Conservation (phyloP, 1,140 invertebrate species). For the Carposina sasakii region DNA sequence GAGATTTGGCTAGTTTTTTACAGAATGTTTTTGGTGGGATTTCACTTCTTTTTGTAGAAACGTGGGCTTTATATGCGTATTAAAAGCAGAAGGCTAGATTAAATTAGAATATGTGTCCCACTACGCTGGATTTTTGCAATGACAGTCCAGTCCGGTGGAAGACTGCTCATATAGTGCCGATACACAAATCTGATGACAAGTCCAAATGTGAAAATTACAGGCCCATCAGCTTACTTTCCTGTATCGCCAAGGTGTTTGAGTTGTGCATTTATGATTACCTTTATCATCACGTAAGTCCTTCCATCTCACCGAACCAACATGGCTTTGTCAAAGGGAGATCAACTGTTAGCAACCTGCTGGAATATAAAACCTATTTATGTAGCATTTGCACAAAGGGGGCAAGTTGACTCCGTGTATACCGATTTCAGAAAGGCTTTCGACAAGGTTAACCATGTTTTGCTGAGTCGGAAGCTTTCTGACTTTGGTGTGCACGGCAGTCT, state of each 20-base stretch:
- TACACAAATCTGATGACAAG: background rate
- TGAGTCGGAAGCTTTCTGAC: too few relatives aligned
- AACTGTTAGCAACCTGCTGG: background rate
- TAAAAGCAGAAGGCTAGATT: too few relatives aligned
- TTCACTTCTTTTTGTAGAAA: too few relatives aligned
- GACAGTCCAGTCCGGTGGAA: too few relatives aligned
- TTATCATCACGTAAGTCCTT: background rate
- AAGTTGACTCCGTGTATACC: background rate
- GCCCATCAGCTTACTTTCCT: background rate
- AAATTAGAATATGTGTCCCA: too few relatives aligned
- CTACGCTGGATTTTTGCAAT: too few relatives aligned
- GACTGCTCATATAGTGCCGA: background rate
- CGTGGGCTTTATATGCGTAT: too few relatives aligned
- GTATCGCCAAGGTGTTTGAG: background rate
- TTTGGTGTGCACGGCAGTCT: background rate
- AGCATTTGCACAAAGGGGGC: background rate
- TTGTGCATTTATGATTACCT: background rate
- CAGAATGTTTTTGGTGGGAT: too few relatives aligned
- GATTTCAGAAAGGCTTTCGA: too few relatives aligned
- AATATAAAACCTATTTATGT: background rate
- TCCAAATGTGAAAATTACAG: background rate
- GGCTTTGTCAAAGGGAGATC: background rate
- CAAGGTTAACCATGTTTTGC: too few relatives aligned
- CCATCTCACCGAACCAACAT: background rate
- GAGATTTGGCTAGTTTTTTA: too few relatives aligned